phyloP scores from a whole-genome alignment of 2,797 vertebrate species.

The Enteromius unitaeniatus region DNA sequence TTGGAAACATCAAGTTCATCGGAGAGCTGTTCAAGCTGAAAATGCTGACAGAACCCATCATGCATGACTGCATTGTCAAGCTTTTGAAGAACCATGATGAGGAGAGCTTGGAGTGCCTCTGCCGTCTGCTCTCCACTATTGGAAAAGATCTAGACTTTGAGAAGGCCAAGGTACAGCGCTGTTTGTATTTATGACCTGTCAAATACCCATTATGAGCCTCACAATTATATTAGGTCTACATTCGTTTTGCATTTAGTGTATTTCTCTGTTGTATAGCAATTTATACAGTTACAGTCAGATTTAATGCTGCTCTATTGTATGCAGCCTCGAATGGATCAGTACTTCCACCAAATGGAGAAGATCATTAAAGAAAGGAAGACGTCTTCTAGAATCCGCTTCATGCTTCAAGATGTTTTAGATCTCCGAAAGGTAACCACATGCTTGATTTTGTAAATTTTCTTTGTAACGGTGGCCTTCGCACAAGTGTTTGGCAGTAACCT shows the following conservation, averaged over 20 bases:
- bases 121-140: conserved; percentile 94
- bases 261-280: background rate
- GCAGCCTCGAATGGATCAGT: conserved; percentile 98
- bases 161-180: conserved; percentile 85
- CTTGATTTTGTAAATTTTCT: background rate
- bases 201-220: background rate
- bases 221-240: background rate
- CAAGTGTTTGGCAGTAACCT: background rate
- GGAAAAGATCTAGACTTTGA: conserved; percentile 98
- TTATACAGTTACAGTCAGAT: background rate
- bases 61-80: conserved; percentile 98
- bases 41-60: conserved; percentile 98
- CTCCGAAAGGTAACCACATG: conserved; percentile 83
- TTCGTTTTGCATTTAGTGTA: background rate
- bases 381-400: conserved; percentile 95
- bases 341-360: conserved; percentile 98
- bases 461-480: too few relatives aligned
- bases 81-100: conserved; percentile 98
- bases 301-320: background rate
- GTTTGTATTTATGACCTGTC: background rate
- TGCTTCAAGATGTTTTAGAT: conserved; percentile 96
- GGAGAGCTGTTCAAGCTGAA: conserved; percentile 98
- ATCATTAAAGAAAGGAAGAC: conserved; percentile 98
- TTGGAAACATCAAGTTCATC: conserved; percentile 98
- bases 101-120: conserved; percentile 97